These are phyloP conservation scores for Chalcosyrphus nemorum DNA, from an alignment of 2,888 invertebrate genomes.

Conservation along the genomic window DNA sequence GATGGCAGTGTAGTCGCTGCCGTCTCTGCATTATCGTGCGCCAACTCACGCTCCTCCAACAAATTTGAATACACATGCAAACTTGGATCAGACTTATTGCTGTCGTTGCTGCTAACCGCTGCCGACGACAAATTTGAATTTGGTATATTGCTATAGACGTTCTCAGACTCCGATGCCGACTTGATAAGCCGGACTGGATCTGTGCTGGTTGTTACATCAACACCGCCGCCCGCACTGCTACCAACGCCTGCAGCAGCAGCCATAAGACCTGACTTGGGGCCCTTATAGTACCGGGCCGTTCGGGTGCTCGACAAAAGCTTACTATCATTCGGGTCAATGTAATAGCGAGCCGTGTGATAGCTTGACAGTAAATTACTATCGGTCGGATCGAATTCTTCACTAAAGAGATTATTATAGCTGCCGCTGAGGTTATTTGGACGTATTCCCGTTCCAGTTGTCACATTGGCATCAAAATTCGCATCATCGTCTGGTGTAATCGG, in stretches of 20 bases:
- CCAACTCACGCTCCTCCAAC: conserved; percentile 78
- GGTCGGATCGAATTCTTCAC: conserved; percentile 78
- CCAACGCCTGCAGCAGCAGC: conserved; percentile 68
- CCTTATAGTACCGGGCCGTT: conserved; percentile 74
- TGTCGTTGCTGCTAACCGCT: conserved; percentile 65
- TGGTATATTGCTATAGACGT: conserved; percentile 82
- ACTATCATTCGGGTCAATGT: conserved; percentile 65
- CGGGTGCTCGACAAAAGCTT: conserved; percentile 62
- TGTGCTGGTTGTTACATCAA: conserved; percentile 38
- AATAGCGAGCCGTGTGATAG: conserved; percentile 68
- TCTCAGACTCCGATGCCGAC: conserved; percentile 80
- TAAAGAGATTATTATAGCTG: conserved; percentile 82
- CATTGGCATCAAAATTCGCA: conserved; percentile 77
- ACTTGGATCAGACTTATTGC: conserved; percentile 76
- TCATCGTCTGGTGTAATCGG: conserved; percentile 81
- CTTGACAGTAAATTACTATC: conserved; percentile 58
- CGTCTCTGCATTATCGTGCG: conserved; percentile 62
- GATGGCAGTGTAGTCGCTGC: conserved; percentile 41
- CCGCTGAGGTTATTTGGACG: conserved; percentile 80
- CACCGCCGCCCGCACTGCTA: conserved; percentile 74
- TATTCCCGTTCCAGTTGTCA: conserved; percentile 77
- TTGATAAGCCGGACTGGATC: conserved; percentile 72
- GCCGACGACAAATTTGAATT: conserved; percentile 74
- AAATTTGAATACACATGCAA: conserved; percentile 82
- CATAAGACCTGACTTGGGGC: conserved; percentile 70